phyloP scores from a whole-genome alignment of 2,113 vertebrate genomes.

The Pan paniscus region DNA sequence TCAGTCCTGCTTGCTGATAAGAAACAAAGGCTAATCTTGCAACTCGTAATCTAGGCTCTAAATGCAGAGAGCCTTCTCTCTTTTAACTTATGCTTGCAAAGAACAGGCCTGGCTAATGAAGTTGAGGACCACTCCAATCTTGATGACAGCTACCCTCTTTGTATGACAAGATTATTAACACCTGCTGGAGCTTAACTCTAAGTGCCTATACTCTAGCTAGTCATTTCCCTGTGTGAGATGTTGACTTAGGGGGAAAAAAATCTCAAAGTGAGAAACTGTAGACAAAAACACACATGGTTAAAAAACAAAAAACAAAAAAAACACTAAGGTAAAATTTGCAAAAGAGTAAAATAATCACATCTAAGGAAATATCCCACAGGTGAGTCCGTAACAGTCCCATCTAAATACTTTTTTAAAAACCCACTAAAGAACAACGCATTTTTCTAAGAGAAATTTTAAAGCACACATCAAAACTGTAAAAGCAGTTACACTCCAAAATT shows the following conservation, averaged over 20 bases:
- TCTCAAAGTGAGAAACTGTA: not conserved
- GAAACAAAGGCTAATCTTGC: conserved; percentile 77
- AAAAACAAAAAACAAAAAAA: not conserved
- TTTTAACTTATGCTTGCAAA: conserved; percentile 69
- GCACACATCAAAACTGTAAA: not conserved
- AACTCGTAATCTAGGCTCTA: conserved; percentile 74
- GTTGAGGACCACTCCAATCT: conserved; percentile 41
- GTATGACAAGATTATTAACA: conserved; percentile 74
- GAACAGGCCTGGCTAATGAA: conserved; percentile 68
- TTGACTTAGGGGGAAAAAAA: not conserved
- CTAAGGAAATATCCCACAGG: not conserved
- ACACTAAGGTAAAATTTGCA: not conserved
- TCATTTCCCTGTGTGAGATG: conserved; percentile 32
- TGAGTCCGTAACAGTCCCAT: conserved; percentile 1
- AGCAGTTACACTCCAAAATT: not conserved
- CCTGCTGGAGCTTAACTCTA: conserved; percentile 58
- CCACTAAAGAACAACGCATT: not conserved
- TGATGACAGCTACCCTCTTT: conserved; percentile 73
- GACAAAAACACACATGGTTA: not conserved
- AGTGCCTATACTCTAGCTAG: conserved; percentile 27
- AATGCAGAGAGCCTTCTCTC: conserved; percentile 78
- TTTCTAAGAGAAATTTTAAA: conserved; percentile 23
- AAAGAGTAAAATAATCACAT: not conserved
- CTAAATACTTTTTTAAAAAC: not conserved
- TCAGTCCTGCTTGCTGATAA: not conserved